These are phyloP conservation scores for Papilio aristodemus DNA, from an alignment of 1,140 invertebrate species.

Conservation along the genomic window DNA sequence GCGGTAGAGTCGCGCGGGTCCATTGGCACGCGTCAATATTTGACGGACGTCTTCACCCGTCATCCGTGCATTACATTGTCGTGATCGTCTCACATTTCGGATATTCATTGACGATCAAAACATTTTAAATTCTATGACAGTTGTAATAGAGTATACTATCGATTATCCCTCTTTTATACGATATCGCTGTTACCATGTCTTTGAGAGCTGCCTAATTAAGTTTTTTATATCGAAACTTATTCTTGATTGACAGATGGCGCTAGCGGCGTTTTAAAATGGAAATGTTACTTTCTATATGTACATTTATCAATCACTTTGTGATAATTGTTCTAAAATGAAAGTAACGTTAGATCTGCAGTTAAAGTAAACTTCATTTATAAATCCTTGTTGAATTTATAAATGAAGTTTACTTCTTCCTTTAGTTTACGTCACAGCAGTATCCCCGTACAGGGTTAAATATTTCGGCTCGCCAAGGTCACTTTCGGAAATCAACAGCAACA, in stretches of 20 bases:
- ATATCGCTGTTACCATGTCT: constrained; percentile 58
- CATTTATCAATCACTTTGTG: constrained; percentile 32
- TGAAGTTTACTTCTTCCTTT: too few relatives aligned
- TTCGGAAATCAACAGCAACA: too few relatives aligned
- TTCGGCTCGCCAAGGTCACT: too few relatives aligned
- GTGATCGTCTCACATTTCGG: constrained; percentile 52
- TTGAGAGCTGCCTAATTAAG: constrained; percentile 76
- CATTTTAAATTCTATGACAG: constrained; percentile 40
- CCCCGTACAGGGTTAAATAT: too few relatives aligned
- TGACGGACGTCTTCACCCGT: constrained; percentile 73
- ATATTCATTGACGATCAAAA: constrained; percentile 30
- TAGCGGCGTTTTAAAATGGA: constrained; percentile 72
- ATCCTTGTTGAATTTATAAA: too few relatives aligned
- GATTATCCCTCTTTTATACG: constrained; percentile 38
- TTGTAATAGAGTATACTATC: constrained; percentile 38
- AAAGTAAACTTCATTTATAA: too few relatives aligned
- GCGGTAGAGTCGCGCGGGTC: constrained; percentile 52
- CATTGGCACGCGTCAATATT: constrained; percentile 73
- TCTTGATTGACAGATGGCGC: constrained; percentile 77
- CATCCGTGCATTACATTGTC: constrained; percentile 69
- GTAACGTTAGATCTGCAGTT: neutral
- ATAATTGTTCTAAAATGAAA: constrained; percentile 15
- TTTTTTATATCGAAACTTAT: constrained; percentile 75
- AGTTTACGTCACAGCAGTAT: too few relatives aligned
- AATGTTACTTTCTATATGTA: constrained; percentile 62